Evolutionary conservation across 2,113 vertebrate species (phyloP).

Genomic region (Dipodomys stephensi): DNA sequence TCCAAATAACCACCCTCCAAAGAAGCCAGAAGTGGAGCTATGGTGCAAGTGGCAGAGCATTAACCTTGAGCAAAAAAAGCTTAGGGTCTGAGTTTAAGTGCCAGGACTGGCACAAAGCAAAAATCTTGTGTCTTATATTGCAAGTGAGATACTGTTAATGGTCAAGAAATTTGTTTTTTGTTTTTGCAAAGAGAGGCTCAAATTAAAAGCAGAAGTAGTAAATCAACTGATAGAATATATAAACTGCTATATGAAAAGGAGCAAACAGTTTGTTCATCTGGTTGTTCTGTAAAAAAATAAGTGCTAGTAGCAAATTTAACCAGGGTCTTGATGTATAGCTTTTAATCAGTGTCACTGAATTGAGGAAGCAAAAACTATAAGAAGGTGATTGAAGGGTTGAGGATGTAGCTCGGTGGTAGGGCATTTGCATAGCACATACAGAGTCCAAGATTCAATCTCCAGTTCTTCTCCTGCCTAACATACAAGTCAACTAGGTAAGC

Average conservation of each 20-base stretch:
- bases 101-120: not conserved
- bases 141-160: not conserved
- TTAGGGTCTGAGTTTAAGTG: too few species aligned
- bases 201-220: constrained; percentile 11
- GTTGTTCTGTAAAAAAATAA: not conserved
- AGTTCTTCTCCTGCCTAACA: too few species aligned
- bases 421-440: not conserved
- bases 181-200: not conserved
- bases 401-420: not conserved
- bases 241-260: not conserved
- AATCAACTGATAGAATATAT: not conserved
- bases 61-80: too few species aligned
- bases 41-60: too few species aligned
- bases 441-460: not conserved
- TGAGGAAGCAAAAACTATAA: not conserved
- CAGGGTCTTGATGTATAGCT: not conserved
- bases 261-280: not conserved
- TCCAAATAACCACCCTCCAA: too few species aligned
- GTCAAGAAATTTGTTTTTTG: not conserved
- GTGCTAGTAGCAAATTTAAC: not conserved
- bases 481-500: not conserved
- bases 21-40: too few species aligned
- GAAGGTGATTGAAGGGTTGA: not conserved
- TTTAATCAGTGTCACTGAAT: not conserved
- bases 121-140: not conserved